phyloP scores from a whole-genome alignment of 2,888 invertebrate genomes.

The Morpho deidamia region DNA sequence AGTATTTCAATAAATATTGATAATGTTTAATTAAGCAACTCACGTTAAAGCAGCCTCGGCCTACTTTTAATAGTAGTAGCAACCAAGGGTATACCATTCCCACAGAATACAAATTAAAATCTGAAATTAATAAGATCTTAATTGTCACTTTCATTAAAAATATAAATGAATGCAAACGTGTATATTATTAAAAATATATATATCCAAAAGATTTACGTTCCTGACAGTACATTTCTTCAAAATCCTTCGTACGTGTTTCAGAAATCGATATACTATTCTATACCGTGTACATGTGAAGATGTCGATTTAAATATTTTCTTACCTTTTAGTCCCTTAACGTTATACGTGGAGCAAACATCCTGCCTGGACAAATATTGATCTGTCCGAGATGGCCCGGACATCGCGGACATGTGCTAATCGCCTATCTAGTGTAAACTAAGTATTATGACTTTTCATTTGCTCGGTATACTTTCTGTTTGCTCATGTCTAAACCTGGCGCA shows the following conservation, averaged over 20 bases:
- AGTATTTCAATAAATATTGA: no score
- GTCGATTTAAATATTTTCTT: constrained; percentile 59
- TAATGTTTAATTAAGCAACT: no score
- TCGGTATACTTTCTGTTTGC: constrained; percentile 5
- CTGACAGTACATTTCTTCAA: constrained; percentile 1
- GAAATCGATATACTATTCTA: constrained; percentile 35
- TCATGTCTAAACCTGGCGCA: constrained; percentile 1
- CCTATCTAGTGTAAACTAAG: constrained; percentile 40
- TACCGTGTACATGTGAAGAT: constrained; percentile 41
- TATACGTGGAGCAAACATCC: constrained; percentile 68
- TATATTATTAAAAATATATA: background rate
- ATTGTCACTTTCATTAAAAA: no score
- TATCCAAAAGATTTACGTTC: background rate
- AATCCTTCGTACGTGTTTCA: constrained; percentile 9
- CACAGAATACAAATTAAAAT: no score
- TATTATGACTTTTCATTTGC: constrained; percentile 9
- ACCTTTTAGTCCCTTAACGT: constrained; percentile 58
- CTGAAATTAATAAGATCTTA: no score
- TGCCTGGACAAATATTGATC: constrained; percentile 65
- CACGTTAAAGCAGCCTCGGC: no score
- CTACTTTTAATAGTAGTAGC: no score
- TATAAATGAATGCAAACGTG: no score
- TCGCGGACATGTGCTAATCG: constrained; percentile 60
- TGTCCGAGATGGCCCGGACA: constrained; percentile 44
- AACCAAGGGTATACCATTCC: no score